A percentile compares a stretch with the other conserved stretches of the same genome.
These are phyloP conservation scores for Meliscaeva auricollis DNA, from an alignment of 2,888 invertebrate species.

Conservation along the genomic window DNA sequence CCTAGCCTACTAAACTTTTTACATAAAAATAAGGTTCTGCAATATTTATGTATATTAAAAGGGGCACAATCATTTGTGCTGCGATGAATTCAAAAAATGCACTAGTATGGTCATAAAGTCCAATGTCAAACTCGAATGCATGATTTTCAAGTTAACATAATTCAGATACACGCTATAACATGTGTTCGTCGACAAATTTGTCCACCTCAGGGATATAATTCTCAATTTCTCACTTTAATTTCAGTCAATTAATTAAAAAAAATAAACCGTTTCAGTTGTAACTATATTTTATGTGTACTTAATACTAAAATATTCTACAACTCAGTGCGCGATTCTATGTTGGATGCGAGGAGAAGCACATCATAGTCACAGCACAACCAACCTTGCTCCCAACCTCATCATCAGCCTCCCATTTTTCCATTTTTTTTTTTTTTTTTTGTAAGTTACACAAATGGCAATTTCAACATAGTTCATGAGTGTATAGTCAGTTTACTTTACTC, in stretches of 20 bases:
- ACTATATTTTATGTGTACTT: slow-evolving; percentile 1
- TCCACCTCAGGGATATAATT: slow-evolving; percentile 69
- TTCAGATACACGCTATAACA: background rate
- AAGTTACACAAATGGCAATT: slow-evolving; percentile 71
- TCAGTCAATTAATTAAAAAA: slow-evolving; percentile 71
- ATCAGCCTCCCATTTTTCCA: slow-evolving; percentile 35
- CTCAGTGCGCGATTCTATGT: slow-evolving; percentile 35
- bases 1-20: too few species aligned
- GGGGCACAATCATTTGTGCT: too few species aligned
- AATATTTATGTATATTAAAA: too few species aligned
- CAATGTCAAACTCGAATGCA: slow-evolving; percentile 51
- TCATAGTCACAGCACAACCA: slow-evolving; percentile 25
- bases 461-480: slow-evolving; percentile 49
- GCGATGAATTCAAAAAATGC: background rate
- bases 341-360: background rate
- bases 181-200: slow-evolving; percentile 57
- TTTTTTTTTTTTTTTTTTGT: slow-evolving; percentile 3
- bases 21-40: too few species aligned
- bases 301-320: slow-evolving; percentile 37
- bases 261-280: slow-evolving; percentile 36
- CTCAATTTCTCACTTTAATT: slow-evolving; percentile 71
- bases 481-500: slow-evolving; percentile 49
- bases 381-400: slow-evolving; percentile 51
- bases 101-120: background rate
- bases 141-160: slow-evolving; percentile 32